Base-by-base conservation (phyloP, 1,140 invertebrate genomes). In the Limonius californicus region DNA sequence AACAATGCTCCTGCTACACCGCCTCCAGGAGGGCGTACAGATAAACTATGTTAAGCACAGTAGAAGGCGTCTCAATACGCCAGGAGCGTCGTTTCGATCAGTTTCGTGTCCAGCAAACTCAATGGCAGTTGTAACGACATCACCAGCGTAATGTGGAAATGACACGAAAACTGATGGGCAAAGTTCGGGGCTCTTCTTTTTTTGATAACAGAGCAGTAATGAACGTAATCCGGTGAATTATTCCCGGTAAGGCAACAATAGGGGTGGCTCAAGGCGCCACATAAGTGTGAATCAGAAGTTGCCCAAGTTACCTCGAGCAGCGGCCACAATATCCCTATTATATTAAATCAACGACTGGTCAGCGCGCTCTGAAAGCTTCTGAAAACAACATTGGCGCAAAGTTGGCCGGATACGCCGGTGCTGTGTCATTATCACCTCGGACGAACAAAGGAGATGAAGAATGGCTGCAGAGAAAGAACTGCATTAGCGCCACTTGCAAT, bases 341-440 rank as follows among this genome's bases (percentile, higher is more conserved):
- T 73, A 71, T 73, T 70, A 71, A 70, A 71, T 70, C 71, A 73
- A 68, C 68, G 71, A 68, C 39, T 66, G 65, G 59, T 58, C 65
- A 45, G 59, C 45, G 50, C 45, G 32, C 57, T 60, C 67, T 65
- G 57, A 65, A 57, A 63, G 61, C 35, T 54, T 61, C 50, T 65
- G 63, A 68, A 70, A 68, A 73, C 68, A 71, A 69, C 63, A 68
- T 66, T 65, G 67, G 57, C 60, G 42, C 45, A 35, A 70, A 71
- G 68, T 69, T 73, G 70, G 69, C 70, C 71, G 70, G 70, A 72
- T 70, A 66, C 60, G 58, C 45, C 57, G 68, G 64, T 69, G 65
- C 70, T 70, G 66, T 74, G 66, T 74, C 72, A 74, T 74, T 74
- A 74, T 72, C 72, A 74, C 72, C 72, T 74, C 70, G 62, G 57